Evolutionary conservation across 2,888 invertebrate species (phyloP), one percentile per base, ranked within the genome.

Genomic region (Serripes groenlandicus): DNA sequence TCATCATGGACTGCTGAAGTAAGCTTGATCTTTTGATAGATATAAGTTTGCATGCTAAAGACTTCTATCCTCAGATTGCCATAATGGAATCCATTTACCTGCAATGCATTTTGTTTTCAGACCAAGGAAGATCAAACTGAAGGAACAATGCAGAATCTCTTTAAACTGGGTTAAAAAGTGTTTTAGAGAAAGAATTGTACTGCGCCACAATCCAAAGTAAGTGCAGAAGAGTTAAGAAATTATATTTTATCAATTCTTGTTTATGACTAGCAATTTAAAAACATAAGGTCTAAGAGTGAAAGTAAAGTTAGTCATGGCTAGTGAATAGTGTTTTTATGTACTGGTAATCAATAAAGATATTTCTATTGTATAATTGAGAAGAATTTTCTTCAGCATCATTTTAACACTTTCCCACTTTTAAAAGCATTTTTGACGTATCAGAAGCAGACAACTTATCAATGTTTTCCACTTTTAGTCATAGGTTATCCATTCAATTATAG

Each of bases 61-160:
- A n/a, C n/a, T n/a, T n/a, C n/a, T n/a, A n/a, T n/a, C n/a, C n/a
- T n/a, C n/a, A n/a, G n/a, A n/a, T n/a, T n/a, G n/a, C n/a, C n/a
- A n/a, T n/a, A n/a, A n/a, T n/a, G n/a, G n/a, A n/a, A n/a, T n/a
- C n/a, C n/a, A n/a, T n/a, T n/a, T n/a, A n/a, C n/a, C n/a, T n/a
- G n/a, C n/a, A n/a, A n/a, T n/a, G n/a, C n/a, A n/a, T n/a, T n/a
- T n/a, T n/a, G n/a, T 26, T 75, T 75, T 52, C 66, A 75, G 75
- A 37, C 56, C 75, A 32, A 68, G 54, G 34, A 68, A 75, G 37
- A 58, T 58, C 3, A 69, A 62, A 26, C 42, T 76, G 30, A 90
- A 89, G 64, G 89, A 91, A 30, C 79, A 86, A 52, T 88, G 78
- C 54, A 76, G 90, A 60, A 80, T 89, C 30, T 81, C 88, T 23